These are phyloP conservation scores for Pygoscelis antarcticus DNA, from an alignment of 2,113 vertebrate species.

Conservation along the genomic window DNA sequence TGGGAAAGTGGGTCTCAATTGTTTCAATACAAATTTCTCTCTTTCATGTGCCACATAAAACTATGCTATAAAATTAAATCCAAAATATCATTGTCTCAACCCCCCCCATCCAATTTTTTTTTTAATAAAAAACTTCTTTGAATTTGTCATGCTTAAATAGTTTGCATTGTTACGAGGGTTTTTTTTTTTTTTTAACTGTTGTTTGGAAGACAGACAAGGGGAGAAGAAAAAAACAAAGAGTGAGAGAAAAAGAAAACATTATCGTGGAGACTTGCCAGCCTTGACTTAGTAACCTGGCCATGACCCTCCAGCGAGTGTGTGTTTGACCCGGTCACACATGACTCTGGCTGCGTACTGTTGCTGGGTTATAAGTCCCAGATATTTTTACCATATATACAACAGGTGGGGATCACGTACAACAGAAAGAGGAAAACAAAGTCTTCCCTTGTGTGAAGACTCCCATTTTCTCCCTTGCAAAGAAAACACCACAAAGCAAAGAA, in stretches of 20 bases:
- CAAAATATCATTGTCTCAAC: constrained; percentile 40
- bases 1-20: constrained; percentile 59
- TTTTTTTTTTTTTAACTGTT: neutral
- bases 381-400: constrained; percentile 73
- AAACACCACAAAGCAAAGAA: neutral
- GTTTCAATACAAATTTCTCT: constrained; percentile 62
- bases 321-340: constrained; percentile 74
- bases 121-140: constrained; percentile 58
- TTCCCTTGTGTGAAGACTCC: constrained; percentile 24
- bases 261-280: constrained; percentile 62
- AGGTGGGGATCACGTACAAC: constrained; percentile 71
- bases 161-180: constrained; percentile 53
- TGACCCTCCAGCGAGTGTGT: constrained; percentile 78
- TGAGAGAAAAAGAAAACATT: constrained; percentile 67
- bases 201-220: constrained; percentile 41
- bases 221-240: constrained; percentile 1
- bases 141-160: constrained; percentile 48
- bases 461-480: constrained; percentile 33
- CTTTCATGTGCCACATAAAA: constrained; percentile 68
- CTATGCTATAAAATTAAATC: constrained; percentile 55
- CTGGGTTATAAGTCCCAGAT: constrained; percentile 68
- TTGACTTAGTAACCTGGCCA: constrained; percentile 80
- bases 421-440: constrained; percentile 39
- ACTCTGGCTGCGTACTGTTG: constrained; percentile 68
- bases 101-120: neutral